Percentiles rank a stretch among this genome's conserved stretches.
These are phyloP conservation scores for Thymelicus lineola DNA, from an alignment of 2,888 invertebrate genomes.

Conservation along the genomic window DNA sequence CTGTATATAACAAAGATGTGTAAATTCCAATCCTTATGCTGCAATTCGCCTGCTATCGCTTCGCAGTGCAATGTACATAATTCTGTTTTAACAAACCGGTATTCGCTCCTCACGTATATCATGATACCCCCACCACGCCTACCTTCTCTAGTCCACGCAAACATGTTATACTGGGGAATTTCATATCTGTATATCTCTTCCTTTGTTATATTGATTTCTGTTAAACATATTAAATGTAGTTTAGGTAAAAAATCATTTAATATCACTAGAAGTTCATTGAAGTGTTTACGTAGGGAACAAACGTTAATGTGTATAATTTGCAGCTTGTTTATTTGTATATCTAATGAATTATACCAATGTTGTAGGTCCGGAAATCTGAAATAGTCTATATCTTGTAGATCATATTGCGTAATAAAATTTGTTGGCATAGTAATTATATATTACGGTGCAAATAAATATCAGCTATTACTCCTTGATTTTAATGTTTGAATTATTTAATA, in stretches of 20 bases:
- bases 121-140: constrained; percentile 13
- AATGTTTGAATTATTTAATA: too few species aligned
- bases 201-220: not conserved
- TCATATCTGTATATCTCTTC: constrained; percentile 2
- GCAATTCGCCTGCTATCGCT: too few species aligned
- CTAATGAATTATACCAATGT: not conserved
- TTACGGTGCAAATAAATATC: too few species aligned
- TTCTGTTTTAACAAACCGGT: too few species aligned
- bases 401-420: too few species aligned
- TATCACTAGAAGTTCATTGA: not conserved
- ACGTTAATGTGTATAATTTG: not conserved
- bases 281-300: not conserved
- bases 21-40: too few species aligned
- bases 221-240: not conserved
- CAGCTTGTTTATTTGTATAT: not conserved
- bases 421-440: too few species aligned
- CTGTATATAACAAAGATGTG: too few species aligned
- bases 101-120: too few species aligned
- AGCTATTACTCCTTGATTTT: too few species aligned
- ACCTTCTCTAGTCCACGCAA: not conserved
- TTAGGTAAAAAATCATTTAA: not conserved
- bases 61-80: too few species aligned
- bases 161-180: not conserved
- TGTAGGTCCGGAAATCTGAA: not conserved
- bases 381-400: not conserved